Percentiles rank a stretch among this genome's conserved stretches.
These are phyloP conservation scores for Timema podura DNA, from an alignment of 2,888 invertebrate species.

Conservation along the genomic window DNA sequence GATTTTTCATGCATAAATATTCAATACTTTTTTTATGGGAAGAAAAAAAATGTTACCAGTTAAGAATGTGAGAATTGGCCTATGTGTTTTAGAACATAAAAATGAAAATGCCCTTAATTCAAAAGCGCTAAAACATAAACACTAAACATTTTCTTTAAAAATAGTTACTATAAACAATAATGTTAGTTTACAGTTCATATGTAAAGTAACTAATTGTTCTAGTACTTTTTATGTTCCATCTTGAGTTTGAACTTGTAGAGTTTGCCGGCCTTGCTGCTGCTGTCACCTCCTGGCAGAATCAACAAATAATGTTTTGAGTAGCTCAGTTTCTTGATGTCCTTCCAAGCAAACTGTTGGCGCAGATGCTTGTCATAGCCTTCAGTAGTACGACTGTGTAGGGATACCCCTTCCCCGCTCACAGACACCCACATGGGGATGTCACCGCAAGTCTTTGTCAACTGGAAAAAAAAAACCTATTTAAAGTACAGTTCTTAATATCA, in stretches of 20 bases:
- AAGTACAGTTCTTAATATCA: no score
- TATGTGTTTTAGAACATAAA: no score
- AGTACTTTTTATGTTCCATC: slow-evolving; percentile 66
- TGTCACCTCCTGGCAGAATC: slow-evolving; percentile 47
- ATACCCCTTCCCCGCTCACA: slow-evolving; percentile 45
- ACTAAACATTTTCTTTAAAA: no score
- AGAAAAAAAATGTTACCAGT: no score
- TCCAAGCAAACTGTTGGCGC: slow-evolving; percentile 55
- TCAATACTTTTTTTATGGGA: no score
- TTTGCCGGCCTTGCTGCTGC: slow-evolving; percentile 43
- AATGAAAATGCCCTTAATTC: no score
- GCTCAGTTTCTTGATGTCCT: slow-evolving; percentile 69
- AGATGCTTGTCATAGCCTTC: slow-evolving; percentile 34
- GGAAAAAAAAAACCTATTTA: slow-evolving; percentile 33
- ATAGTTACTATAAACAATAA: no score
- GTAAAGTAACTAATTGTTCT: no score
- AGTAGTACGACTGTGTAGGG: slow-evolving; percentile 36
- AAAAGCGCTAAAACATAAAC: no score
- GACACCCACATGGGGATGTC: slow-evolving; percentile 45
- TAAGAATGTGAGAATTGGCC: no score
- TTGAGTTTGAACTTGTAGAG: slow-evolving; percentile 66
- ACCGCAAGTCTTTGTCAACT: slow-evolving; percentile 55
- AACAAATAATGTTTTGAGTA: slow-evolving; percentile 68
- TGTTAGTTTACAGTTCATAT: no score
- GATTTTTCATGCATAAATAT: no score